Evolutionary conservation across 2,113 vertebrate species (phyloP).

Genomic region (Marcusenius ussheri): DNA sequence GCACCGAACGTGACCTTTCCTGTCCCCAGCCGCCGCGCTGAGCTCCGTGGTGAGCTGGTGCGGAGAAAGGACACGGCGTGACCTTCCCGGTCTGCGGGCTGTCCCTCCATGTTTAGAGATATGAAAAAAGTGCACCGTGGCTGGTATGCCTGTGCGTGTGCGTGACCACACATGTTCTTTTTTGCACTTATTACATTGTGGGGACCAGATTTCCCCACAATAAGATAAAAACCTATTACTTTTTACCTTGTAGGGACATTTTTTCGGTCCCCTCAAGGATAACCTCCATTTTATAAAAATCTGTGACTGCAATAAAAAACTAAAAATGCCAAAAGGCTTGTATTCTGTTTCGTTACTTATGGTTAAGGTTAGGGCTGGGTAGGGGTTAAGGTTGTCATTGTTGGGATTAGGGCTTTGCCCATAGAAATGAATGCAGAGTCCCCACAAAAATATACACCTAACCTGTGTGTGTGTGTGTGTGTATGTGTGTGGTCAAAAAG

Average conservation of each 20-base stretch:
- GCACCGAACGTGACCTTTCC: slow-evolving; percentile 28
- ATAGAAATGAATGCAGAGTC: neutral
- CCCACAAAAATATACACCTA: neutral
- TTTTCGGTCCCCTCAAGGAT: neutral
- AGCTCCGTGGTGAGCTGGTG: neutral
- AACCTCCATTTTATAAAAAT: neutral
- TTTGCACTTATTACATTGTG: neutral
- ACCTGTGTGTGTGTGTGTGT: neutral
- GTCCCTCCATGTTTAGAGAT: neutral
- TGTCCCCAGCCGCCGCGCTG: neutral
- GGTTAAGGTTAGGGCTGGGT: neutral
- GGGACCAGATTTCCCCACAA: neutral
- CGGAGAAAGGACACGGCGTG: slow-evolving; percentile 9
- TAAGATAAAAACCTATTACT: neutral
- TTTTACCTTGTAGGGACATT: neutral
- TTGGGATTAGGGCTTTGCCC: neutral
- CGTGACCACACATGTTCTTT: neutral
- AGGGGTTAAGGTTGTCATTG: neutral
- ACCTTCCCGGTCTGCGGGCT: neutral
- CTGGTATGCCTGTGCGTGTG: neutral
- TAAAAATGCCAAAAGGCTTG: neutral
- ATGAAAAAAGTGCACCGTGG: neutral
- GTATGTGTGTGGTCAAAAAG: neutral
- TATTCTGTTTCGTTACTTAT: neutral
- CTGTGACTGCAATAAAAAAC: neutral